A percentile compares a stretch with the other conserved stretches of the same genome.
phyloP scores from a whole-genome alignment of 2,797 vertebrate genomes.

The Phoebastria nigripes region DNA sequence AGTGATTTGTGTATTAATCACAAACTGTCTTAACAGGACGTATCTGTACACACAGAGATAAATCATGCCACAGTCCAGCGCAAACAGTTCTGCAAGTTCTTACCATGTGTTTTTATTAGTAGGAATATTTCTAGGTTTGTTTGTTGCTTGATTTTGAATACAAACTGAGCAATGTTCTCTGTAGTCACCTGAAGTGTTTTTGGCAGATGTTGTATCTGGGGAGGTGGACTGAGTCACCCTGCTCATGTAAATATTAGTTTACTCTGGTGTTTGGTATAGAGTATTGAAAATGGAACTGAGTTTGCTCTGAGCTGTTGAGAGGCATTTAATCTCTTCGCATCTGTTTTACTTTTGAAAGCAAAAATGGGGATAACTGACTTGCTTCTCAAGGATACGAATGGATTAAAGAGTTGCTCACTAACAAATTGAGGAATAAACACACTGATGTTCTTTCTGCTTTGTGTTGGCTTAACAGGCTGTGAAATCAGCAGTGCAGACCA shows the following conservation, averaged over 20 bases:
- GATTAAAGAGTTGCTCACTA: neutral
- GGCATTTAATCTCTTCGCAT: neutral
- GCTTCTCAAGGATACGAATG: neutral
- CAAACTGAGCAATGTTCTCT: neutral
- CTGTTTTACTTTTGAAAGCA: neutral
- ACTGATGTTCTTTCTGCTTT: neutral
- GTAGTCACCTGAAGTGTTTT: neutral
- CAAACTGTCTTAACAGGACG: neutral
- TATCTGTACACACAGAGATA: neutral
- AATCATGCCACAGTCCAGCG: neutral
- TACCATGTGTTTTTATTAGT: neutral
- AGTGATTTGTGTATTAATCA: neutral
- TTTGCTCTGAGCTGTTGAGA: neutral
- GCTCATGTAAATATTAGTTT: neutral
- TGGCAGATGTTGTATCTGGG: neutral
- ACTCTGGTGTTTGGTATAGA: neutral
- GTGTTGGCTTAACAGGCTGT: slow-evolving; percentile 78
- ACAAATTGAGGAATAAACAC: neutral
- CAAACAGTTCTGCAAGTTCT: neutral
- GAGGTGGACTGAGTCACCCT: neutral
- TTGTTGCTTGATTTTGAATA: neutral
- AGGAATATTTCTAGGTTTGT: neutral
- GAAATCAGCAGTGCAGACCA: slow-evolving; percentile 89
- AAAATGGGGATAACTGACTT: neutral
- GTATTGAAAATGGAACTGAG: neutral